Evolutionary conservation across 2,888 invertebrate species (phyloP).

Genomic region (Bruchidius siliquastri): DNA sequence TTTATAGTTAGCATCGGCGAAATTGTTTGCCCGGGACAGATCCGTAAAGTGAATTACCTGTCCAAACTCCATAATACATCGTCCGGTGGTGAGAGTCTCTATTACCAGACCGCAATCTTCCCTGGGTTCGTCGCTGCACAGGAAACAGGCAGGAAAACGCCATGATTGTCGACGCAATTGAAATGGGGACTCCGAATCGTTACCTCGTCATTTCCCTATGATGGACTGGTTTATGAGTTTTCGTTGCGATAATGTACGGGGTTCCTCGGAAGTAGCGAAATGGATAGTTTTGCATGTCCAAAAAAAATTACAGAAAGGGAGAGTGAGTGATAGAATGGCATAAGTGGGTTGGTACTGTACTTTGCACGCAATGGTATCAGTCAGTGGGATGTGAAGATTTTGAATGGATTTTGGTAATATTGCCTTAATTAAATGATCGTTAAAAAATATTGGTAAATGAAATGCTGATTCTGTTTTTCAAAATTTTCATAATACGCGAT

Average conservation of each 20-base stretch:
- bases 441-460: too few relatives aligned
- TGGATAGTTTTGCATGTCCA: too few relatives aligned
- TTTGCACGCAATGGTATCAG: too few relatives aligned
- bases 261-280: background rate
- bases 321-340: too few relatives aligned
- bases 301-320: too few relatives aligned
- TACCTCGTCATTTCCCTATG: slow-evolving; percentile 2
- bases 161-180: background rate
- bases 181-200: background rate
- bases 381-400: too few relatives aligned
- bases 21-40: background rate
- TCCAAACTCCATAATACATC: background rate
- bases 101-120: background rate
- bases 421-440: too few relatives aligned
- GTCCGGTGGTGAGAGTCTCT: background rate
- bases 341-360: too few relatives aligned
- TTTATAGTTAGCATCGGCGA: background rate
- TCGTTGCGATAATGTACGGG: background rate
- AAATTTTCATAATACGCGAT: too few relatives aligned
- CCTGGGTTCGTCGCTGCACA: background rate
- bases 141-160: background rate
- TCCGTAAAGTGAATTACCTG: background rate
- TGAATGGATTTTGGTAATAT: too few relatives aligned
- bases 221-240: background rate
- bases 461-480: too few relatives aligned